Evolutionary conservation across 2,797 vertebrate species (phyloP).

Genomic region (Tamandua tetradactyla): DNA sequence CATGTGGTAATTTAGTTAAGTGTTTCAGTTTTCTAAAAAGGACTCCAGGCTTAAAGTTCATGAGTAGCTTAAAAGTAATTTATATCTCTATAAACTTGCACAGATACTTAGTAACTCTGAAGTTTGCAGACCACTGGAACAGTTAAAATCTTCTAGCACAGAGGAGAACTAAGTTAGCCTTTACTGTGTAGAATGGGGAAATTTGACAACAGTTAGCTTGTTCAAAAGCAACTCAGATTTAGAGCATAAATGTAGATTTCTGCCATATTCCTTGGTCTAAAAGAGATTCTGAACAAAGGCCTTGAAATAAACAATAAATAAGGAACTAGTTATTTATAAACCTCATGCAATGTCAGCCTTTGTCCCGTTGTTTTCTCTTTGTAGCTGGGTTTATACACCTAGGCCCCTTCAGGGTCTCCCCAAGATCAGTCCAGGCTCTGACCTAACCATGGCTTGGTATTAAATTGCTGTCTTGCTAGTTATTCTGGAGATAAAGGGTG

Average conservation of each 20-base stretch:
- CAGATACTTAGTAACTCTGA: not conserved
- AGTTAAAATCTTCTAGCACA: not conserved
- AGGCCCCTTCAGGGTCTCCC: not conserved
- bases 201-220: not conserved
- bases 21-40: constrained; percentile 14
- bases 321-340: not conserved
- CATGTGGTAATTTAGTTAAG: not conserved
- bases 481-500: not conserved
- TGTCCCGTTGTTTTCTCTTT: not conserved
- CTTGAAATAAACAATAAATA: not conserved
- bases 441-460: not conserved
- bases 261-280: not conserved
- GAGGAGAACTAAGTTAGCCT: not conserved
- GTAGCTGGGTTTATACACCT: not conserved
- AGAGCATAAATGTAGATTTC: not conserved
- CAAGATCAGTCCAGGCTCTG: not conserved
- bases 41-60: constrained; percentile 19
- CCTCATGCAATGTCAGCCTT: fast-evolving
- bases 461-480: not conserved
- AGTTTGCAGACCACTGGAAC: not conserved
- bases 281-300: not conserved
- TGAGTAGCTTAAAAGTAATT: not conserved
- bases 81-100: not conserved
- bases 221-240: not conserved
- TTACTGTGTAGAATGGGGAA: not conserved